Base-by-base conservation (phyloP, 2,888 invertebrate species). In the Tholera decimalis region DNA sequence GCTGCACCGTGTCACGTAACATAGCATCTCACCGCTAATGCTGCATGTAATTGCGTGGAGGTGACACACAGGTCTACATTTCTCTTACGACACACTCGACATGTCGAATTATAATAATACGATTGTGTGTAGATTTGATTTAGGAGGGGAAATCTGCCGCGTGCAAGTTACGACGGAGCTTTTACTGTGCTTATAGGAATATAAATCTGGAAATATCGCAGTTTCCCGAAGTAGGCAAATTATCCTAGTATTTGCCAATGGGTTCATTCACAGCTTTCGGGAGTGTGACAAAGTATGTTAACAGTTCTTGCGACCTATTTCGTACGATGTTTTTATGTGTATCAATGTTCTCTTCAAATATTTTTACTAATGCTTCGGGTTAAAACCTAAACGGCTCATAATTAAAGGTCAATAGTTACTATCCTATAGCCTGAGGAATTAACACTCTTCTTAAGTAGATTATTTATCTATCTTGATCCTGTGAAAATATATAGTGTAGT, bases 11-110 rank as follows among this genome's bases (percentile, higher is more conserved):
- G 54, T 53, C 72, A 72, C 73, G 71, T 76, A 79, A 80, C 73
- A 37, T 57, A 54, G 37, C 63, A 65, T 63, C 69, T 54, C 50
- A 26, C 44, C 26, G 47, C 77, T 80, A 80, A 82, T 80, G 82
- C 46, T 69, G 59, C 74, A 54, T 68, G 64, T 81, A 83, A 81
- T 81, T 75, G 69, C 54, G 51, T 49, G 33, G 44, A 47, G 62
- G 65, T 62, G 68, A 64, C 73, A 59, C 64, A 43, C 28, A 59
- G 39, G 55, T 65, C 47, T 59, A 64, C 60, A 49, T 41, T 22
- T 72, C 54, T 37, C 64, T 82, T 80, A 54, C 65, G 39, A 77
- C 69, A 71, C 41, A 58, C 51, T 64, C 51, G 22, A 47, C 35
- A 46, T 26, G 22, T 47, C n/a, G 22, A 55, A 56, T 55, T 62